Conservation (phyloP, 2,113 vertebrate genomes). For the Chelonoidis abingdonii region DNA sequence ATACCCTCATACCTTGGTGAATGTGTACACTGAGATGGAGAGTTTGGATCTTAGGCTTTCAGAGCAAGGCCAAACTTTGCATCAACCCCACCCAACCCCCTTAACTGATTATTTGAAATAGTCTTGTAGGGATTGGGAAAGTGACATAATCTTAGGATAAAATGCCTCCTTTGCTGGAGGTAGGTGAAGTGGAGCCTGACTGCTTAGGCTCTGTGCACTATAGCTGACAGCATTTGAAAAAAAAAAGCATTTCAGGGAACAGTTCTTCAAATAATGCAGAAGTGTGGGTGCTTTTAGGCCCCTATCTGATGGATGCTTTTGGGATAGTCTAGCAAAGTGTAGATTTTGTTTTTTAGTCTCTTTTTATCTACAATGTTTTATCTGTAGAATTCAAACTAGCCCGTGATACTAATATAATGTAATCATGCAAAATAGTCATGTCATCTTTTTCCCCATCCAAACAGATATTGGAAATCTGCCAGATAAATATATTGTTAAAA, state of each 20-base stretch:
- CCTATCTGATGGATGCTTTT: background rate
- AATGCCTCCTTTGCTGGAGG: background rate
- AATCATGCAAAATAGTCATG: background rate
- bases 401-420: background rate
- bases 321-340: background rate
- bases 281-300: fast-evolving
- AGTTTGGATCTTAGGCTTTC: fast-evolving
- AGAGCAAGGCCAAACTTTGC: background rate
- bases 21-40: background rate
- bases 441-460: background rate
- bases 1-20: background rate
- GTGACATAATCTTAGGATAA: background rate
- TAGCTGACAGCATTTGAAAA: background rate
- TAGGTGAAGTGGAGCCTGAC: background rate
- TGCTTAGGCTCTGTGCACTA: background rate
- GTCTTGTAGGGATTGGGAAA: background rate
- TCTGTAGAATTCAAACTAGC: background rate
- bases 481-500: background rate
- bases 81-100: fast-evolving
- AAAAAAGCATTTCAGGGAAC: background rate
- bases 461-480: background rate
- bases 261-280: background rate
- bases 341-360: background rate
- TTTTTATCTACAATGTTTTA: background rate
- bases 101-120: background rate